Percentiles rank a stretch among this genome's conserved stretches.
These are phyloP conservation scores for Monochamus alternatus DNA, from an alignment of 2,888 invertebrate genomes.

Conservation along the genomic window DNA sequence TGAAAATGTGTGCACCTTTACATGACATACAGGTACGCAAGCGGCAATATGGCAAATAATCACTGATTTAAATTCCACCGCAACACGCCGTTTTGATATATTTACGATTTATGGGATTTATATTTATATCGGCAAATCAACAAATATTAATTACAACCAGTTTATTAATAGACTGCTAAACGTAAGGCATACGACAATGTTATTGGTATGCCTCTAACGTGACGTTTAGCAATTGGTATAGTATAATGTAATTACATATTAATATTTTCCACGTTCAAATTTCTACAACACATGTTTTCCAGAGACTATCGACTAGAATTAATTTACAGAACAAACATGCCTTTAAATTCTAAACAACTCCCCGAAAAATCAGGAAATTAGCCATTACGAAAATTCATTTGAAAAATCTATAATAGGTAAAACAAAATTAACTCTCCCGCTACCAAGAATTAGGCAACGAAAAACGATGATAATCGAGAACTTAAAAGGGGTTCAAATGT, in stretches of 20 bases:
- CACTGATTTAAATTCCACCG: conserved; percentile 24
- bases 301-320: too few species aligned
- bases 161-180: conserved; percentile 40
- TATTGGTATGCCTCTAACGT: conserved; percentile 6
- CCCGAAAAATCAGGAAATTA: too few species aligned
- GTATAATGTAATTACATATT: too few species aligned
- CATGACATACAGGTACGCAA: conserved; percentile 2
- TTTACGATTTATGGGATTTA: conserved; percentile 31
- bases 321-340: too few species aligned
- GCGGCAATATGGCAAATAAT: conserved; percentile 20
- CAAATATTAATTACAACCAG: conserved; percentile 41
- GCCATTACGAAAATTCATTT: too few species aligned
- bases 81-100: conserved; percentile 1
- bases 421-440: too few species aligned
- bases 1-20: conserved; percentile 29
- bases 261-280: background rate
- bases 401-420: too few species aligned
- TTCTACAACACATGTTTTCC: background rate
- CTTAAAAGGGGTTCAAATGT: too few species aligned
- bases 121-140: conserved; percentile 38
- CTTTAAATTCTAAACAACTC: too few species aligned
- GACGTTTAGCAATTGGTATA: conserved; percentile 6
- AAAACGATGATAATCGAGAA: too few species aligned
- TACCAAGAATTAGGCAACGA: too few species aligned
- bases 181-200: conserved; percentile 3